Evolutionary conservation across 2,113 vertebrate species (phyloP), one percentile per base, ranked within the genome.

Genomic region (Probosciger aterrimus): DNA sequence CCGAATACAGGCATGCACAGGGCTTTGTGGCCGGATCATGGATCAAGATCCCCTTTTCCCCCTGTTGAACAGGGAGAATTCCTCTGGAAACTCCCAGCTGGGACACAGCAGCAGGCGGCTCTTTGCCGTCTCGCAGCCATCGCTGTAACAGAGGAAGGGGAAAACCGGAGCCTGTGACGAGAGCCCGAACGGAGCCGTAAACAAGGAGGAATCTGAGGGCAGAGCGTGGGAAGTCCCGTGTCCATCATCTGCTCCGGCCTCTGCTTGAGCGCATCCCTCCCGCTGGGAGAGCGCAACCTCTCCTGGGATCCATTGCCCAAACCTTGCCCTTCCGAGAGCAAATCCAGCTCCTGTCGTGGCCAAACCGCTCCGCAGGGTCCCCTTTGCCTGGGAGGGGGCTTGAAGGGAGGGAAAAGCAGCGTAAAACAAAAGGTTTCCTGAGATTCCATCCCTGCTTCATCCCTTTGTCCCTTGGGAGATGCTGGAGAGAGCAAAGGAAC

Each of bases 31-130:
- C 76, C 12, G 11, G 30, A 16, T 11, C 9, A 5, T 3, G 2
- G 49, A 9, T 9, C 0, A 0, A 43, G 18, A 19, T 28, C 57
- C 31, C 23, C 4, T 70, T 57, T 55, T 8, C 41, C 37, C 41
- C 20, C 46, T 62, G 41, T 39, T 12, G 19, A 57, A 23, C 0
- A 0, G 43, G 46, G 27, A 64, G 14, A 41, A 59, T 5, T 24
- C n/a, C 30, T 59, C 35, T 33, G 6, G 22, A 14, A n/a, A 59
- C 35, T 35, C 57, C 22, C 57, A 35, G 57, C 57, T 59, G 8
- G 2, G 33, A 23, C 57, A 15, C 57, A 35, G 57, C 14, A 8
- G 15, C 25, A 16, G 50, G 13, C 1, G 2, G 9, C 24, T 86
- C 39, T 46, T 64, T 10, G 25, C 44, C 10, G 2, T 1, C 59